Conservation (phyloP, 2,797 vertebrate genomes). For the Lophius americanus region DNA sequence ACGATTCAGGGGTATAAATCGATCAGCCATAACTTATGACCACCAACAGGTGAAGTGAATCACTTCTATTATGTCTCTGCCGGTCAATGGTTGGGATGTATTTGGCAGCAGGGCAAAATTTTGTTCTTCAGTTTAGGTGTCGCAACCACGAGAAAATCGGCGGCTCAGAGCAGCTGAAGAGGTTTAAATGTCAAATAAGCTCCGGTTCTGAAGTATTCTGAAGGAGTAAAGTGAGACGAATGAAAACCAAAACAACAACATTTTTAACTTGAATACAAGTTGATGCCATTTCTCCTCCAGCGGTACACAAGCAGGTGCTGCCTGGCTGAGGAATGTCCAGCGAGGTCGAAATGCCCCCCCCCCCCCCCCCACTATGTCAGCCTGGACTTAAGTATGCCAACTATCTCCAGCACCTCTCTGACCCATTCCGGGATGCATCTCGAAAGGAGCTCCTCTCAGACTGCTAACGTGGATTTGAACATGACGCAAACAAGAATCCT, state of each 20-base stretch:
- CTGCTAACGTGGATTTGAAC: conserved; percentile 37
- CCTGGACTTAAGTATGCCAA: conserved; percentile 50
- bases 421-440: conserved; percentile 43
- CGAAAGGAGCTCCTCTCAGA: conserved; percentile 22
- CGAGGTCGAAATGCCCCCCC: conserved; percentile 68
- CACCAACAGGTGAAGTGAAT: too few species aligned
- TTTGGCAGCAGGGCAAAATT: too few species aligned
- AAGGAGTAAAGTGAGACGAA: conserved; percentile 1
- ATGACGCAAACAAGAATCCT: conserved; percentile 19
- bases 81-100: too few species aligned
- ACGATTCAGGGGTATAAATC: too few species aligned
- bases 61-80: too few species aligned
- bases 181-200: conserved; percentile 11
- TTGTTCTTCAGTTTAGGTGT: too few species aligned
- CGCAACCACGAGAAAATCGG: too few species aligned
- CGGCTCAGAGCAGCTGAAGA: not conserved
- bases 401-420: conserved; percentile 41
- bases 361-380: conserved; percentile 19
- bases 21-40: too few species aligned
- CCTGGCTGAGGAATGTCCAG: conserved; percentile 59
- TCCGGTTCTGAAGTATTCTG: not conserved
- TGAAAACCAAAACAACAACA: conserved; percentile 20
- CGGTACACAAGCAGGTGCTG: conserved; percentile 58
- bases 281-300: not conserved
- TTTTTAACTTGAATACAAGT: conserved; percentile 24